Base-by-base conservation (phyloP, 2,888 invertebrate genomes). In the Antitype chi region DNA sequence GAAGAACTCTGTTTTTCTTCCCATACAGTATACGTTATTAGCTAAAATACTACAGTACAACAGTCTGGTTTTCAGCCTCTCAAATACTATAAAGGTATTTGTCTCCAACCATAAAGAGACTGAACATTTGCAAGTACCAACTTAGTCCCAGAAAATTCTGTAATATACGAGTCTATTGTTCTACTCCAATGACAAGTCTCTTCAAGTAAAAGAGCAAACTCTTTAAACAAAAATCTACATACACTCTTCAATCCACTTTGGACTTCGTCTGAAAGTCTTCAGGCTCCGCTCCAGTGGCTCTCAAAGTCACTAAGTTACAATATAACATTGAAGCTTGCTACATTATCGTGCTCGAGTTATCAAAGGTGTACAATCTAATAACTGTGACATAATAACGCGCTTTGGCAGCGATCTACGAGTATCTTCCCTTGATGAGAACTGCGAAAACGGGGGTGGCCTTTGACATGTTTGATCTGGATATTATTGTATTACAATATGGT, bases 281-380 rank as follows among this genome's bases (percentile, higher is more conserved):
- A 55, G 25, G 49, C 20, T 3, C 25, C 82, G 82, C 82, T 63
- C 47, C 74, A 70, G 23, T 71, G 77, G 53, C 57, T 69, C 71
- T 64, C 76, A 73, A 75, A 72, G 72, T 68, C n/a, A 53, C 71
- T 55, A 52, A 80, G 67, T 68, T 47, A 77, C 74, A 69, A 74
- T 74, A 71, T 71, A 59, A 53, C 70, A 66, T 68, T 25, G 81
- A 53, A 69, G 68, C 55, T 67, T 13, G 68, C 59, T 62, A 85
- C 66, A 70, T 82, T 85, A 77, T 70, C 55, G 25, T 59, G 78
- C 85, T 72, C 43, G 15, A 74, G 32, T 49, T 82, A 60, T 85
- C 83, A 84, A 84, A 84, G 76, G 52, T 62, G 60, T 47, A 43
- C 73, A 53, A 72, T 77, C 43, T 83, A 74, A 81, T 82, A 85